These are phyloP conservation scores for Hetaerina titia DNA, from an alignment of 2,888 invertebrate genomes.

Conservation along the genomic window DNA sequence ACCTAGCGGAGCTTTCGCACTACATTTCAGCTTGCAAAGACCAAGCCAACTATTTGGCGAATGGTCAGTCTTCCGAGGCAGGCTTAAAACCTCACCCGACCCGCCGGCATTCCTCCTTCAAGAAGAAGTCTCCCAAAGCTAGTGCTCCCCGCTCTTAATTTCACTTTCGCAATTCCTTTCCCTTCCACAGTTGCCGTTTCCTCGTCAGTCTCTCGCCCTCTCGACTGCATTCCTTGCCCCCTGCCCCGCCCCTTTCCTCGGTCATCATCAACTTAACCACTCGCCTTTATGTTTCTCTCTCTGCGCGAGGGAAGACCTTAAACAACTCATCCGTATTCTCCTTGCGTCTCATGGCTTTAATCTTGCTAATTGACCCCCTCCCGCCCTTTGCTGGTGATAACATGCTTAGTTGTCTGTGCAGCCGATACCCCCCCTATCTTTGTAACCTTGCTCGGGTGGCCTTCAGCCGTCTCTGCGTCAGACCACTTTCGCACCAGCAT, in stretches of 20 bases:
- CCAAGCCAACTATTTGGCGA: background rate
- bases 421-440: background rate
- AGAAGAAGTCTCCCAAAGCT: background rate
- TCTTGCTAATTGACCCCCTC: background rate
- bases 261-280: conserved; percentile 12
- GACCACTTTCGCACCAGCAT: too few species aligned
- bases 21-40: background rate
- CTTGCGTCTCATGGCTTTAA: background rate
- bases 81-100: conserved; percentile 1
- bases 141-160: conserved; percentile 17
- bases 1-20: background rate
- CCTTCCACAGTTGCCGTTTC: background rate
- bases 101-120: background rate
- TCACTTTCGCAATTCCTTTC: conserved; percentile 14
- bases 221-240: background rate
- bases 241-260: background rate
- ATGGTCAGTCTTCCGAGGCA: background rate
- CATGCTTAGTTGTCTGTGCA: background rate
- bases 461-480: too few species aligned
- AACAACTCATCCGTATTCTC: background rate
- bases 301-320: background rate
- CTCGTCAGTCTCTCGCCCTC: background rate
- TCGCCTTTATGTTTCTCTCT: background rate
- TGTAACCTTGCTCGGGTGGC: too few species aligned
- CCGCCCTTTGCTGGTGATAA: background rate